Base-by-base conservation (phyloP, 53 echinoderm and acorn worm species). In the Pentamera pediparva region DNA sequence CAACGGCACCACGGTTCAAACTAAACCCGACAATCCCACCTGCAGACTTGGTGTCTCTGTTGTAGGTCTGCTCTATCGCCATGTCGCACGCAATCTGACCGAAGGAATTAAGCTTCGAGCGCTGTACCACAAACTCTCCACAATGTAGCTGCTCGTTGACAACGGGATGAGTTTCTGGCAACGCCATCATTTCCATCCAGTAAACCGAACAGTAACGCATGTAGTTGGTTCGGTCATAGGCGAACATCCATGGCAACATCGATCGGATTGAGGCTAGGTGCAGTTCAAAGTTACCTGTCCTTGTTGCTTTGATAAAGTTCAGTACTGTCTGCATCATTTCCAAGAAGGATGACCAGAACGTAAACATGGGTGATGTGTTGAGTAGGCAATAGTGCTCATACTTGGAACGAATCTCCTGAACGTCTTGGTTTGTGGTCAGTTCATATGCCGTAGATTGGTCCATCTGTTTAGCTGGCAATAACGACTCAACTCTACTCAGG, bases 181-280 rank as follows among this genome's bases (percentile, higher is more conserved):
- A 65, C 3, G 40, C 6, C 67, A 65, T 40, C 39, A 39, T 39
- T 20, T 65, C 17, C 4, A 39, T 12, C 67, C 67, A 65, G 39
- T 65, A 40, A 39, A 65, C 43, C 20, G 67, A 3, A 11, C 67
- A 38, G 24, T 65, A 39, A 0, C 39, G 15, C 40, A 39, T 65
- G 11, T 65, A 65, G 32, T 65, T 39, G 12, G 3, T 18, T 1
- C 67, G 0, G 67, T 43, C 40, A 11, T 65, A 65, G 3, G 39
- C 67, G 22, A 37, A 65, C 67, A 65, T 38, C 67, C 67, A 39
- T 19, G 0, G 67, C 40, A 65, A 25, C 67, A 65, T 65, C 3
- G 67, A 65, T 35, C 64, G 2, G 25, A 63, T 63, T 11, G 35
- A 9, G 8, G 39, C 39, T 20, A 65, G 40, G n/a, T 65, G 67